A percentile compares a stretch with the other conserved stretches of the same genome.
These are phyloP conservation scores for Rhea americana DNA, from an alignment of 2,113 vertebrate genomes.

Conservation along the genomic window DNA sequence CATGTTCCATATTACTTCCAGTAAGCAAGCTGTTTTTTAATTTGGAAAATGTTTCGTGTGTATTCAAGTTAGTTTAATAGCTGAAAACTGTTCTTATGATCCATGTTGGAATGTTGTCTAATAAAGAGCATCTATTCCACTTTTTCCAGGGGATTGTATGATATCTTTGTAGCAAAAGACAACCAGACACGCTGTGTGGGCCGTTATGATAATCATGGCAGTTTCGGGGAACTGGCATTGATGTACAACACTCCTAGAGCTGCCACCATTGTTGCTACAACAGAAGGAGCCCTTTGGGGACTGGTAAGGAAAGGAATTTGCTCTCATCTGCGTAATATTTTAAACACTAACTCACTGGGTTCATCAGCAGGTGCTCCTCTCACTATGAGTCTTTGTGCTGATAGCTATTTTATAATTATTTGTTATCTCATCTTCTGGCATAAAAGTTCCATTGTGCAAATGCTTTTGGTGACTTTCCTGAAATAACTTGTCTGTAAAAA, in stretches of 20 bases:
- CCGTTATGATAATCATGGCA: conserved; percentile 93
- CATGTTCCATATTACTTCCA: not conserved
- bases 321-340: not conserved
- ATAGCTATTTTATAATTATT: not conserved
- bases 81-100: not conserved
- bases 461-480: conserved; percentile 10
- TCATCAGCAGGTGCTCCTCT: not conserved
- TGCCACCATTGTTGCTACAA: conserved; percentile 93
- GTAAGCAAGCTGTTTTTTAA: not conserved
- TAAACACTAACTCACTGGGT: rapidly evolving
- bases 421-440: not conserved
- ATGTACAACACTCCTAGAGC: conserved; percentile 99
- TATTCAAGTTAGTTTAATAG: not conserved
- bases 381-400: not conserved
- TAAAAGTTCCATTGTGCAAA: not conserved
- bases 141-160: conserved; percentile 87
- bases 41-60: not conserved
- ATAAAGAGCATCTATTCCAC: conserved; percentile 34
- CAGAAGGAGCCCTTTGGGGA: conserved; percentile 94
- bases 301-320: conserved; percentile 83
- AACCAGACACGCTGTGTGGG: conserved; percentile 86
- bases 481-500: conserved; percentile 30
- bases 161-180: conserved; percentile 91
- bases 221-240: conserved; percentile 96
- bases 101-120: conserved; percentile 31